A percentile compares a stretch with the other conserved stretches of the same genome.
phyloP scores from a whole-genome alignment of 1,140 invertebrate species.

The Papilio polyxenes region DNA sequence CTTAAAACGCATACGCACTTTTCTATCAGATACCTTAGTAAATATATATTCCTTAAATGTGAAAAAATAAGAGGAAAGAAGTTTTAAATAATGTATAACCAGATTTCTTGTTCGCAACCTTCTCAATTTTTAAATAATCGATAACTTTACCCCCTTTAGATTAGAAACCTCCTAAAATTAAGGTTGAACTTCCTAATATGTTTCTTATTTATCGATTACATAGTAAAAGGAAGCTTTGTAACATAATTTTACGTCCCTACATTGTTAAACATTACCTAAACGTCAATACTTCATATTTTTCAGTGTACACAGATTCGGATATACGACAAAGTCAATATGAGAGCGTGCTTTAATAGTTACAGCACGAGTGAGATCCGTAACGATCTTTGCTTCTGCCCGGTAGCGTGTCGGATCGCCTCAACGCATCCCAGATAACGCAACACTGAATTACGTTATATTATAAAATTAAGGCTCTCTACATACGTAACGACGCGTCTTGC shows the following conservation, averaged over 20 bases:
- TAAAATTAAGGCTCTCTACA: slow-evolving; percentile 10
- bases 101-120: too few relatives aligned
- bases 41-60: neutral
- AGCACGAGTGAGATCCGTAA: slow-evolving; percentile 30
- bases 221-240: too few relatives aligned
- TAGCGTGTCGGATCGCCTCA: slow-evolving; percentile 29
- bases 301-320: neutral
- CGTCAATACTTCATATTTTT: neutral
- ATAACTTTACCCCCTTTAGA: too few relatives aligned
- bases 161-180: neutral
- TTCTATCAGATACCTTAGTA: neutral
- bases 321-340: neutral
- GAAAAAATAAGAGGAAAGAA: too few relatives aligned
- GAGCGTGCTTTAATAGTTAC: slow-evolving; percentile 27
- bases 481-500: slow-evolving; percentile 1
- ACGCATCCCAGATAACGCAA: slow-evolving; percentile 37
- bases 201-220: too few relatives aligned
- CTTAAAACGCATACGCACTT: neutral
- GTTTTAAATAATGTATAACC: too few relatives aligned
- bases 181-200: too few relatives aligned
- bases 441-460: slow-evolving; percentile 28
- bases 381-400: slow-evolving; percentile 1
- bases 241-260: neutral
- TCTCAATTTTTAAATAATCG: too few relatives aligned
- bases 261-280: neutral